Base-by-base conservation (phyloP, 2,888 invertebrate genomes). In the Apamea crenata region DNA sequence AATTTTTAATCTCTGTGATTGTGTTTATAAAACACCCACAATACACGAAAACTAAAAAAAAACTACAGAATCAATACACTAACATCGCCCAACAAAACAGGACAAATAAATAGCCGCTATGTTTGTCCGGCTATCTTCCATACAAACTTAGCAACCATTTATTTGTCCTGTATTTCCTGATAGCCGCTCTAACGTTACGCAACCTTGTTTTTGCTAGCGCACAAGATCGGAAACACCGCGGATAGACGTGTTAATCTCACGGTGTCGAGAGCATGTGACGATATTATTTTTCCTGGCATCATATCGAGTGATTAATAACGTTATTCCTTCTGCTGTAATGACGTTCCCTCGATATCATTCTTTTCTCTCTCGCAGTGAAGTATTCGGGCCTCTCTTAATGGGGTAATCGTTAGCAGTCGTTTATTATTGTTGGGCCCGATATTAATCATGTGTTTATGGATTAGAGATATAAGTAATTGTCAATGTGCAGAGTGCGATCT, bases 281-380 rank as follows among this genome's bases (percentile, higher is more conserved):
- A 94, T 95, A 95, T 95, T 96, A 96, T 96, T 96, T 95, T 95
- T 94, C 95, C 90, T 93, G 89, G 94, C 93, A 94, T 95, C 94
- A 94, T 95, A 95, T 95, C 92, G 90, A 93, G 93, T 96, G 96
- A 96, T 96, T 96, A 96, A 96, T 96, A 96, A 95, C 95, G 93
- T 93, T 94, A 94, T 95, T 95, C 93, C 93, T 93, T 94, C 91
- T 93, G 90, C 92, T 92, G 90, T 94, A 95, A 95, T 94, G 94
- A 93, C 94, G 93, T 90, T 90, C 92, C 87, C 88, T 92, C 93
- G 91, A 93, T 95, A 94, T 94, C 92, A 87, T 89, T 83, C 87
- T 87, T 91, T 88, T 86, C 86, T 88, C 83, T 88, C 87, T 91
- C 88, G 81, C 86, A 88, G 91, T 92, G 91, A 91, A 93, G 92